Evolutionary conservation across 1,140 invertebrate genomes (phyloP).

Genomic region (Drosophila oshimai): DNA sequence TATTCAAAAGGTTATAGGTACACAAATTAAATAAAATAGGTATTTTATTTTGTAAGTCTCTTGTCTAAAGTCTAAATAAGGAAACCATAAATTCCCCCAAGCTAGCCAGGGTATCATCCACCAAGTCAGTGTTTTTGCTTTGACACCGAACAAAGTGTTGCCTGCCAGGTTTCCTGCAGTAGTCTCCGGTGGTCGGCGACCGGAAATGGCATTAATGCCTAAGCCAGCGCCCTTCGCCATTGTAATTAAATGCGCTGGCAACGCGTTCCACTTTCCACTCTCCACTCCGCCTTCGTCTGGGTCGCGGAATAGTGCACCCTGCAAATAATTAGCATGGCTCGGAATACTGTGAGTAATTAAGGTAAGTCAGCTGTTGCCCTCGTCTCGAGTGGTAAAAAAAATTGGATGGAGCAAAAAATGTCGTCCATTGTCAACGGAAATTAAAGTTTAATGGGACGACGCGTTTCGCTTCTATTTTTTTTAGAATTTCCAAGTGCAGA

Average conservation of each 20-base stretch:
- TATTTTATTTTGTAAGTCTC: too few relatives aligned
- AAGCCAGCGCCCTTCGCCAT: constrained; percentile 42
- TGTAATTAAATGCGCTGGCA: constrained; percentile 70
- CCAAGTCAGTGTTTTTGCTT: not conserved
- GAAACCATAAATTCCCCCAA: too few relatives aligned
- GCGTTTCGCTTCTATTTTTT: constrained; percentile 25
- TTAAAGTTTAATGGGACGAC: constrained; percentile 61
- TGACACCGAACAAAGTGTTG: not conserved
- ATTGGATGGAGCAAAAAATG: constrained; percentile 20
- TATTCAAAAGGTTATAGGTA: too few relatives aligned
- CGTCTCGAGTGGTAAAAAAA: constrained; percentile 4
- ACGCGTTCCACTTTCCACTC: not conserved
- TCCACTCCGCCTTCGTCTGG: not conserved
- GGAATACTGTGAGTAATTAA: constrained; percentile 70
- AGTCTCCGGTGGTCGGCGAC: constrained; percentile 31
- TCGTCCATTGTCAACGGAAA: constrained; percentile 50
- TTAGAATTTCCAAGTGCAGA: constrained; percentile 1
- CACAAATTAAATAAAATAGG: too few relatives aligned
- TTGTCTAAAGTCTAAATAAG: not conserved
- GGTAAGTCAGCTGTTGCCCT: constrained; percentile 70
- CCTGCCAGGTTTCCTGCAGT: constrained; percentile 11
- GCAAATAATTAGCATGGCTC: constrained; percentile 74
- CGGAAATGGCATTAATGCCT: constrained; percentile 73
- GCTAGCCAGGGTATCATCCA: not conserved
- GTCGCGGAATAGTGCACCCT: constrained; percentile 26